Conservation (phyloP, 2,888 invertebrate species). For the Euphydryas editha region DNA sequence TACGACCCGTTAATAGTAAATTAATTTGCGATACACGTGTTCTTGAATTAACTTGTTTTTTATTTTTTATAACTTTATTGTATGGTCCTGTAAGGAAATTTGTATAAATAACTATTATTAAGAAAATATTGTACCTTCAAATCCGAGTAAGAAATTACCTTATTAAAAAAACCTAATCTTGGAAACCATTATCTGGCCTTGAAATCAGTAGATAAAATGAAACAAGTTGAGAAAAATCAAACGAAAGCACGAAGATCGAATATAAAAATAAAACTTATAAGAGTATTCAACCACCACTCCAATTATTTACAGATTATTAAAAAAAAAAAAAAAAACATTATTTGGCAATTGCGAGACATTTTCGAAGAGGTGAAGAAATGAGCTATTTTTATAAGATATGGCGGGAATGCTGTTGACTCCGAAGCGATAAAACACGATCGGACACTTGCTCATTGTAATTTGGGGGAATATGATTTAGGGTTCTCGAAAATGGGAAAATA, state of each 20-base stretch:
- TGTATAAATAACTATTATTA: neutral
- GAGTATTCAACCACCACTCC: neutral
- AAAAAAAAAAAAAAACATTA: slow-evolving; percentile 3
- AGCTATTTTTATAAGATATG: slow-evolving; percentile 17
- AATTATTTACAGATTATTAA: slow-evolving; percentile 5
- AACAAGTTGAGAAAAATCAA: no score
- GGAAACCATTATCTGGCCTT: no score
- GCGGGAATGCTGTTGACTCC: slow-evolving; percentile 11
- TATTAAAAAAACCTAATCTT: no score
- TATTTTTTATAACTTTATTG: slow-evolving; percentile 19
- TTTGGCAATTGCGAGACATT: slow-evolving; percentile 12
- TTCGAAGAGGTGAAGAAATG: slow-evolving; percentile 16
- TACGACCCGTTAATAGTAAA: slow-evolving; percentile 61
- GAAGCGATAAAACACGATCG: slow-evolving; percentile 24
- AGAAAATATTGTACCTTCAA: neutral
- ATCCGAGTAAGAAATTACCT: neutral
- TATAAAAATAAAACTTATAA: neutral
- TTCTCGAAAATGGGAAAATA: neutral
- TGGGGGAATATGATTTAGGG: slow-evolving; percentile 11
- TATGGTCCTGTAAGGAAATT: slow-evolving; percentile 14
- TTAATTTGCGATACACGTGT: slow-evolving; percentile 54
- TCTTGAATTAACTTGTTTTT: slow-evolving; percentile 35
- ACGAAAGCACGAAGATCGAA: neutral
- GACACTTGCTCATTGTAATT: slow-evolving; percentile 20
- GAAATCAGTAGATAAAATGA: neutral